Evolutionary conservation across 2,797 vertebrate species (phyloP).

Genomic region (Xiphorhynchus erythropygius): DNA sequence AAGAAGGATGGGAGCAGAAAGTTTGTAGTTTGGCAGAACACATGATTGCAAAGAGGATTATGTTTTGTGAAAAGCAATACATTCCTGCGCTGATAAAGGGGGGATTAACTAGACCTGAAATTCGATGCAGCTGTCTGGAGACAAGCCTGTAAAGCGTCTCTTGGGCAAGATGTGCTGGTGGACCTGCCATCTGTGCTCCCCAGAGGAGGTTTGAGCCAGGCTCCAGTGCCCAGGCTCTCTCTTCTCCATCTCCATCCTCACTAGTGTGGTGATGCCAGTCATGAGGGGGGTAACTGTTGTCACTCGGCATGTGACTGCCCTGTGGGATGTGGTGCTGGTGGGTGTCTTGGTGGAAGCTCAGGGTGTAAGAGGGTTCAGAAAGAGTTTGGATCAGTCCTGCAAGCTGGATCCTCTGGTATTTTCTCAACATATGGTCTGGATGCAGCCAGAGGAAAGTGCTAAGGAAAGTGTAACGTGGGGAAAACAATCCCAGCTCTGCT

Average conservation of each 20-base stretch:
- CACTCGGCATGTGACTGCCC: rapidly evolving
- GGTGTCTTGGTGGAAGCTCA: neutral
- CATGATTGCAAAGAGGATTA: conserved; percentile 71
- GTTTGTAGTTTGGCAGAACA: conserved; percentile 41
- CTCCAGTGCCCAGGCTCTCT: neutral
- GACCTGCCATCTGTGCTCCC: neutral
- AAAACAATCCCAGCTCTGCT: neutral
- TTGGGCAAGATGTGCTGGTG: neutral
- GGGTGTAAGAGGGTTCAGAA: neutral
- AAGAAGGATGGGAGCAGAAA: neutral
- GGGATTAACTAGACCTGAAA: conserved; percentile 31
- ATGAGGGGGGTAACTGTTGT: neutral
- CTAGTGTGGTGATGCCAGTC: neutral
- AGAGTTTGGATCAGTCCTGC: neutral
- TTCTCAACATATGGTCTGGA: neutral
- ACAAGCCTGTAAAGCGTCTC: neutral
- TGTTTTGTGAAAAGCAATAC: conserved; percentile 18
- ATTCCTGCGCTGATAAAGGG: conserved; percentile 15
- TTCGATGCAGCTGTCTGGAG: rapidly evolving
- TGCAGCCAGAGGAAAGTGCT: neutral
- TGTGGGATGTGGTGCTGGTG: rapidly evolving
- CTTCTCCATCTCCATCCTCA: neutral
- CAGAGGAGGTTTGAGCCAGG: neutral
- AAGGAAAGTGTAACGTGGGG: neutral
- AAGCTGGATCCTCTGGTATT: rapidly evolving